Base-by-base conservation (phyloP, 2,797 vertebrate species). In the Ibycter americanus region DNA sequence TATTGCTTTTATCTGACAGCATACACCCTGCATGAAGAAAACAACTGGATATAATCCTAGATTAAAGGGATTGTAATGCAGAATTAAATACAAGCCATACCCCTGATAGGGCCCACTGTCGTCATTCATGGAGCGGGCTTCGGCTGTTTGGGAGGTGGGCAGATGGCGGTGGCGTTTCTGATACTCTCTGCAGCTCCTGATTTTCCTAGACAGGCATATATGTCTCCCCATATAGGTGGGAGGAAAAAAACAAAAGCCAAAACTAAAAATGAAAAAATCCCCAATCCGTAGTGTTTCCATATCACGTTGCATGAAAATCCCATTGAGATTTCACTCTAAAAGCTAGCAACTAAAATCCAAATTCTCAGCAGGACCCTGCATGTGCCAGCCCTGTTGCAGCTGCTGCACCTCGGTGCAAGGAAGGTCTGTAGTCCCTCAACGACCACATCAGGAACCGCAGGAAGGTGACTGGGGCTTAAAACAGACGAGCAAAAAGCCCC, bases 21-120 rank as follows among this genome's bases (percentile, higher is more conserved):
- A 98, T 98, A 98, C 70, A 92, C 98, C 98, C 99, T 32, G 47
- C 79, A 96, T 90, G 96, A 96, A 96, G 95, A 95, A 96, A 98
- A 97, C 94, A 98, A 98, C 98, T 97, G 97, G 97, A 98, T 87
- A 96, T 98, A 99, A 99, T 99, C 98, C 98, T 97, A 98, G 98
- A 98, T 99, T 99, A 99, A 96, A 97, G 94, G 96, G 94, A 97
- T 83, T 97, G 46, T 17, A 91, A 91, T 1, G 29, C 88, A 96
- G 94, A 97, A 90, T 62, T 89, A 97, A 96, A 96, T 66, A 87
- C 71, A 82, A 96, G 79, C 61, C 87, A 44, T 67, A 85, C 29
- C 81, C 88, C 87, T 89, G 78, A 83, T 31, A 81, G 23, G 76
- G 67, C 51, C 52, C n/a, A 18, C 95, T 95, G 93, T 93, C 96